Evolutionary conservation across 1,140 invertebrate genomes (phyloP).

Genomic region (Drusus annulatus): DNA sequence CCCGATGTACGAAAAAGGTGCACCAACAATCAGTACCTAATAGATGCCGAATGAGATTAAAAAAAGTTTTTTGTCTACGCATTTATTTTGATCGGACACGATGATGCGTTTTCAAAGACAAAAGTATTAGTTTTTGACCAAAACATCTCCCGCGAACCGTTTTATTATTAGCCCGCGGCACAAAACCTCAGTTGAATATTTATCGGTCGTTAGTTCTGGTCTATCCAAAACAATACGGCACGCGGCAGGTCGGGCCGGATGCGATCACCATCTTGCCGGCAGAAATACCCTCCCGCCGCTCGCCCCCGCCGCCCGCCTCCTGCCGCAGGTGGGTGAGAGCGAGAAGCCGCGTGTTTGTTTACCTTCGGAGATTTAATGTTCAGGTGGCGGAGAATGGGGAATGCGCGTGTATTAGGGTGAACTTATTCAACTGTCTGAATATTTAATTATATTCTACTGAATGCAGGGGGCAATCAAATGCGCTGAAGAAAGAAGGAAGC

Average conservation of each 20-base stretch:
- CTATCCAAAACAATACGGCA: slow-evolving; percentile 29
- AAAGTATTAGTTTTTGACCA: too few relatives aligned
- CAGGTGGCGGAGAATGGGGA: slow-evolving; percentile 11
- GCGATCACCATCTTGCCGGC: slow-evolving; percentile 25
- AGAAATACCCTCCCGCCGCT: background rate
- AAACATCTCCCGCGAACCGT: background rate
- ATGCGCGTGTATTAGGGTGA: background rate
- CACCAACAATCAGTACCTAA: too few relatives aligned
- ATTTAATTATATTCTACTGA: background rate
- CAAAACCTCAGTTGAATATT: background rate
- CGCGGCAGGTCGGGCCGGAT: slow-evolving; percentile 37
- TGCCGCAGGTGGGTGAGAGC: background rate
- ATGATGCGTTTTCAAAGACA: too few relatives aligned
- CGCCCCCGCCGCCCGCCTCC: background rate
- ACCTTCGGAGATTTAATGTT: slow-evolving; percentile 37
- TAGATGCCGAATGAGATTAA: too few relatives aligned
- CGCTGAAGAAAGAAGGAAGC: too few relatives aligned
- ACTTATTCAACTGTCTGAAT: background rate
- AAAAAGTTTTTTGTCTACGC: too few relatives aligned
- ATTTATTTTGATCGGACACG: too few relatives aligned
- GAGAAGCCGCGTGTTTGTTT: slow-evolving; percentile 30
- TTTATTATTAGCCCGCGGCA: slow-evolving; percentile 4
- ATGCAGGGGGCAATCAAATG: too few relatives aligned
- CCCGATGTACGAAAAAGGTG: too few relatives aligned
- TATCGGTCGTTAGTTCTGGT: background rate